Conservation (phyloP, 2,888 invertebrate species). For the Cantharis lateralis region DNA sequence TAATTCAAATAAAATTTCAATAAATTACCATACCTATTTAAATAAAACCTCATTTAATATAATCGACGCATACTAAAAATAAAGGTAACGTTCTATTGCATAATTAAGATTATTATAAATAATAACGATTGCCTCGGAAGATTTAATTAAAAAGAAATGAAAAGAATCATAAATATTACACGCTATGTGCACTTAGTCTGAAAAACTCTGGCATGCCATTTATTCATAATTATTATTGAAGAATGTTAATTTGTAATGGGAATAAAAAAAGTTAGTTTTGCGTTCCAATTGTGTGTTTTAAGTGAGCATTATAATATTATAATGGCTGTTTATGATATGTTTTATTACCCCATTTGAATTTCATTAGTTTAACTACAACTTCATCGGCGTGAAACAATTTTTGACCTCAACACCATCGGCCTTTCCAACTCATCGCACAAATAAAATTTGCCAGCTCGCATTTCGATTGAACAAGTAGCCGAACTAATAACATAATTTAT, state of each 20-base stretch:
- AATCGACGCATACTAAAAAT: background rate
- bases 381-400: background rate
- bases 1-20: background rate
- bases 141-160: constrained; percentile 18
- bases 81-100: constrained; percentile 5
- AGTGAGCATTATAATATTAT: constrained; percentile 15
- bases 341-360: constrained; percentile 10
- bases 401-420: background rate
- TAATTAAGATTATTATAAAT: constrained; percentile 15
- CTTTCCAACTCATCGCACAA: background rate
- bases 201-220: constrained; percentile 13
- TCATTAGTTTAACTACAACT: constrained; percentile 10
- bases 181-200: background rate
- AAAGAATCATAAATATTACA: constrained; percentile 16
- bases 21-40: background rate
- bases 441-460: background rate
- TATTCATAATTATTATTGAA: constrained; percentile 13
- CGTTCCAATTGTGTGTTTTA: constrained; percentile 25
- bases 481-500: constrained; percentile 8
- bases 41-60: background rate
- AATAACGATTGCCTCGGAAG: constrained; percentile 5
- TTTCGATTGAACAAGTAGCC: background rate
- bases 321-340: constrained; percentile 8
- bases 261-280: constrained; percentile 13
- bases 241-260: constrained; percentile 23